Percentiles rank a stretch among this genome's conserved stretches.
phyloP scores from a whole-genome alignment of 2,888 invertebrate species.

The Ligdia adustata region DNA sequence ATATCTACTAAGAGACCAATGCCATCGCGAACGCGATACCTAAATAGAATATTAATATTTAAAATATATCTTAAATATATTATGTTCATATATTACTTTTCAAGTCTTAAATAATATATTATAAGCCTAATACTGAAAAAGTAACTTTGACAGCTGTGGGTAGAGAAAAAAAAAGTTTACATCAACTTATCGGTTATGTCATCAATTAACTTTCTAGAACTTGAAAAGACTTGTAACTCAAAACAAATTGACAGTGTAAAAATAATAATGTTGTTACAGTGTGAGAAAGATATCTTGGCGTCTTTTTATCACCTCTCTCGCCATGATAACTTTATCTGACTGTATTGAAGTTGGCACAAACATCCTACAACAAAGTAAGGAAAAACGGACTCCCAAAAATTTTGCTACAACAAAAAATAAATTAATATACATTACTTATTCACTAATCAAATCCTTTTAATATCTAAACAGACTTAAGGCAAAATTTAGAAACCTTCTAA shows the following conservation, averaged over 20 bases:
- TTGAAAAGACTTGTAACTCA: too few relatives aligned
- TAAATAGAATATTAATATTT: constrained; percentile 49
- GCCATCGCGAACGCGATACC: constrained; percentile 39
- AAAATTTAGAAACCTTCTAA: too few relatives aligned
- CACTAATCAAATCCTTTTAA: constrained; percentile 72
- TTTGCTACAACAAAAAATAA: constrained; percentile 68
- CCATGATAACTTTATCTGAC: too few relatives aligned
- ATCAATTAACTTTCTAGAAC: too few relatives aligned
- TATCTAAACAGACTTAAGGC: constrained; percentile 41
- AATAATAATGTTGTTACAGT: too few relatives aligned
- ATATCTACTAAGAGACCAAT: constrained; percentile 61
- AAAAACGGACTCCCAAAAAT: constrained; percentile 62
- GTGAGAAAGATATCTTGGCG: too few relatives aligned
- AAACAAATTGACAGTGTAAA: too few relatives aligned
- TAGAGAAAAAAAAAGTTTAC: constrained; percentile 51
- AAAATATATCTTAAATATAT: constrained; percentile 49
- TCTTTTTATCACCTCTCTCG: too few relatives aligned
- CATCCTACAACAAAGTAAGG: constrained; percentile 48
- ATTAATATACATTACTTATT: constrained; percentile 49
- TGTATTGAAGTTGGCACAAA: constrained; percentile 75
- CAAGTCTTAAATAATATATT: constrained; percentile 69
- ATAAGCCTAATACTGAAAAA: constrained; percentile 78
- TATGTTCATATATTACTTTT: constrained; percentile 66
- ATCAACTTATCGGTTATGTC: constrained; percentile 71
- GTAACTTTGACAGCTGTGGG: constrained; percentile 59